A percentile compares a stretch with the other conserved stretches of the same genome.
Evolutionary conservation across 1,140 invertebrate species (phyloP).

Genomic region (Bombus haemorrhoidalis): DNA sequence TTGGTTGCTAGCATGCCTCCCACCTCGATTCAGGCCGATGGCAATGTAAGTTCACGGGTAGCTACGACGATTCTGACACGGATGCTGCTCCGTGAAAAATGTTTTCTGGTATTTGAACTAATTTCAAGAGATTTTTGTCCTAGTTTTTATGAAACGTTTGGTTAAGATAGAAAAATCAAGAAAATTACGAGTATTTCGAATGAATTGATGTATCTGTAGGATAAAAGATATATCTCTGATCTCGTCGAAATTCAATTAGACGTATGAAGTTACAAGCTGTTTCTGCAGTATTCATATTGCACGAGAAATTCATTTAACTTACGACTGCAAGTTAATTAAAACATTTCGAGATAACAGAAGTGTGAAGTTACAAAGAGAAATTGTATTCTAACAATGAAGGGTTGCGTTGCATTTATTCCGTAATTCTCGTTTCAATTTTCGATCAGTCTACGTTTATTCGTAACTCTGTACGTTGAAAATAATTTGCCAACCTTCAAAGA

Average conservation of each 20-base stretch:
- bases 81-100: background rate
- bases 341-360: background rate
- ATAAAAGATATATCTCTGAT: background rate
- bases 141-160: background rate
- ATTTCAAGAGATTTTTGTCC: too few species aligned
- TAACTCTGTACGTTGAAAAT: too few species aligned
- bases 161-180: background rate
- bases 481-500: background rate
- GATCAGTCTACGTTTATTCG: background rate
- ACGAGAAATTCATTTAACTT: background rate
- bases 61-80: background rate
- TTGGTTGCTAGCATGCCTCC: background rate
- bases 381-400: background rate
- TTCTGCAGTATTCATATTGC: background rate
- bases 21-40: background rate
- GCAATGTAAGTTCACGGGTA: background rate
- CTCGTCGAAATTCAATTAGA: background rate
- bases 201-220: background rate
- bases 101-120: background rate
- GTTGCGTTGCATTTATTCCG: background rate
- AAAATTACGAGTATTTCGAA: background rate
- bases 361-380: background rate
- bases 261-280: background rate
- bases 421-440: background rate
- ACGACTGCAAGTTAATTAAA: background rate